These are phyloP conservation scores for Periphyllus acericola DNA, from an alignment of 2,888 invertebrate species.

Conservation along the genomic window DNA sequence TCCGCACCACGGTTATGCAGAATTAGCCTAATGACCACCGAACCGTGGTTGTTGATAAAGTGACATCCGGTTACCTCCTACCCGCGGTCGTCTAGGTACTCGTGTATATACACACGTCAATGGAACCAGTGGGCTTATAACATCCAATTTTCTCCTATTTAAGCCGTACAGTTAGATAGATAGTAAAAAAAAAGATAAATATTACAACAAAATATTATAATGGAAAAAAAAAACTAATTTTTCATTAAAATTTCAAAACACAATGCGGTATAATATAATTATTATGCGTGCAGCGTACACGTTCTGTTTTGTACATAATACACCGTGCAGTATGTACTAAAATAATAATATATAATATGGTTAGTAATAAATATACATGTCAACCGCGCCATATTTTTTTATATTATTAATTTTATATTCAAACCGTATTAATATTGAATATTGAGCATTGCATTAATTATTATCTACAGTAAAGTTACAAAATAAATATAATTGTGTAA, in stretches of 20 bases:
- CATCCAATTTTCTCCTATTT: slow-evolving; percentile 35
- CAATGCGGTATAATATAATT: slow-evolving; percentile 26
- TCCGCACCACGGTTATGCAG: not conserved
- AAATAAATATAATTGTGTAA: not conserved
- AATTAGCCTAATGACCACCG: slow-evolving; percentile 19
- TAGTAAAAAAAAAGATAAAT: slow-evolving; percentile 16
- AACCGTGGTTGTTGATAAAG: slow-evolving; percentile 12
- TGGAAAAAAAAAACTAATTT: slow-evolving; percentile 3
- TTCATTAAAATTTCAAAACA: slow-evolving; percentile 21
- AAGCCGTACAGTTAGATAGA: not conserved
- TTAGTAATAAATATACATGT: no score
- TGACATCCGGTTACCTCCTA: slow-evolving; percentile 39
- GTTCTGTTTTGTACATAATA: slow-evolving; percentile 6
- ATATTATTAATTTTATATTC: no score
- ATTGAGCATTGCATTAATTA: not conserved
- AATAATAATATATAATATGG: not conserved
- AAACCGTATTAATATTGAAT: not conserved
- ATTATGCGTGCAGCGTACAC: slow-evolving; percentile 8
- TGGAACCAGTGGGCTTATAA: slow-evolving; percentile 10
- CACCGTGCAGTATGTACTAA: not conserved
- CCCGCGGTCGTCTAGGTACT: not conserved
- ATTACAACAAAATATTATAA: slow-evolving; percentile 30
- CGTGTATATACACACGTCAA: not conserved
- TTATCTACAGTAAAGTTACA: not conserved
- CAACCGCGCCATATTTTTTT: no score